Evolutionary conservation across 2,888 invertebrate genomes (phyloP), one percentile per base, ranked within the genome.

Genomic region (Trissolcus japonicus): DNA sequence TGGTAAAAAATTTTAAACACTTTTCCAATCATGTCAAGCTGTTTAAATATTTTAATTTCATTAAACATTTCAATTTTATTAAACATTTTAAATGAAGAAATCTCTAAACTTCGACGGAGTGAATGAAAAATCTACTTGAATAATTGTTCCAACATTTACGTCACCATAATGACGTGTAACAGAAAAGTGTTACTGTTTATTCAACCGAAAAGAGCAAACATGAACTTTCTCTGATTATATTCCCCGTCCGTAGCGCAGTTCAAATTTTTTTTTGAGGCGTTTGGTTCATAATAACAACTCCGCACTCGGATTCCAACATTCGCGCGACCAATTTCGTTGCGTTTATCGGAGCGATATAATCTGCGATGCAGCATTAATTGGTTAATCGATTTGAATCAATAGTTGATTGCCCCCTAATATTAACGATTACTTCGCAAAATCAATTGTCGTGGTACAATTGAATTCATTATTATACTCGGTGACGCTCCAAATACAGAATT

Each of bases 141-240:
- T 46, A 2, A 21, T n/a, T 43, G 4, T 51, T 51, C 4, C 6
- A 17, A 51, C 16, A 51, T 35, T 11, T 35, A 9, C 19, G 51
- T 51, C 19, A 19, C n/a, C 17, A 16, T 51, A 2, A 51, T 51
- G 19, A 51, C 7, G 4, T 25, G 51, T 11, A 19, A 2, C 21
- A 16, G 51, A 51, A 51, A 51, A 9, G 51, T 53, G 51, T 40
- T 4, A 29, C 46, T 35, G 19, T 55, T 55, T 55, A 13, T 48
- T 55, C 55, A 65, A 40, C 7, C 19, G 48, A 56, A 40, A n/a
- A 50, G 7, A n/a, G 6, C 21, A 65, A 65, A 65, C 35, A 51
- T 56, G 19, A 40, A 56, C 65, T 66, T 66, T 66, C 65, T 21
- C 56, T 56, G 65, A 56, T 66, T 66, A 66, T 25, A 35, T 35